Evolutionary conservation across 1,140 invertebrate genomes (phyloP).

Genomic region (Asbolus verrucosus): DNA sequence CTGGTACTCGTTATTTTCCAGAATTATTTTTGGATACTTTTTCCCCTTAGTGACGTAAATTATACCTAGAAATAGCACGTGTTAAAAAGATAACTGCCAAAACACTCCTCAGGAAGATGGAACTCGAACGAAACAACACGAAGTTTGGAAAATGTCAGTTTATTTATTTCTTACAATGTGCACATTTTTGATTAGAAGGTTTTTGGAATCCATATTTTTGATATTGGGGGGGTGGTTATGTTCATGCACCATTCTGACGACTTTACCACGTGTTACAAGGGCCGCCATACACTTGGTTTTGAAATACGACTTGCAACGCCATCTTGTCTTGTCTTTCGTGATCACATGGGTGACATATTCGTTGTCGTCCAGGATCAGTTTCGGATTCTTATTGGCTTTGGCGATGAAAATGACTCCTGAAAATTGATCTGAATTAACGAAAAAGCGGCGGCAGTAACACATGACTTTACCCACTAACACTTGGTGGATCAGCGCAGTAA

Average conservation of each 20-base stretch:
- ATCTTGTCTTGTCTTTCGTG: slow-evolving; percentile 42
- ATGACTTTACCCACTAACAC: too few relatives aligned
- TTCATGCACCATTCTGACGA: slow-evolving; percentile 40
- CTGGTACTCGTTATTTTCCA: slow-evolving; percentile 50
- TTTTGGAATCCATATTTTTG: background rate
- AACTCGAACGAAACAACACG: background rate
- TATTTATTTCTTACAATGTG: background rate
- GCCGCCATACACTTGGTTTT: slow-evolving; percentile 51
- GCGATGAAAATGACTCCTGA: background rate
- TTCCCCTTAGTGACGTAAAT: slow-evolving; percentile 51
- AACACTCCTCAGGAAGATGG: background rate
- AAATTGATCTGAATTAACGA: too few relatives aligned
- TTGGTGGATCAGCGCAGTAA: background rate
- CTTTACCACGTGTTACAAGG: slow-evolving; percentile 50
- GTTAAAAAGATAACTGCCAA: slow-evolving; percentile 1
- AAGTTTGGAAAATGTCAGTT: too few relatives aligned
- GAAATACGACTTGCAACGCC: slow-evolving; percentile 52
- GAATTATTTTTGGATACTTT: slow-evolving; percentile 53
- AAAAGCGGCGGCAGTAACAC: too few relatives aligned
- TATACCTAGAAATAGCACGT: slow-evolving; percentile 47
- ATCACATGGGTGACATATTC: background rate
- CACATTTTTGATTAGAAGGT: background rate
- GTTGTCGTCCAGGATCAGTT: background rate
- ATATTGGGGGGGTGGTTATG: slow-evolving; percentile 51
- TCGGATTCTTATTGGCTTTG: slow-evolving; percentile 2